Percentiles rank a stretch among this genome's conserved stretches.
phyloP scores from a whole-genome alignment of 2,888 invertebrate species.

The Agrotis clavis region DNA sequence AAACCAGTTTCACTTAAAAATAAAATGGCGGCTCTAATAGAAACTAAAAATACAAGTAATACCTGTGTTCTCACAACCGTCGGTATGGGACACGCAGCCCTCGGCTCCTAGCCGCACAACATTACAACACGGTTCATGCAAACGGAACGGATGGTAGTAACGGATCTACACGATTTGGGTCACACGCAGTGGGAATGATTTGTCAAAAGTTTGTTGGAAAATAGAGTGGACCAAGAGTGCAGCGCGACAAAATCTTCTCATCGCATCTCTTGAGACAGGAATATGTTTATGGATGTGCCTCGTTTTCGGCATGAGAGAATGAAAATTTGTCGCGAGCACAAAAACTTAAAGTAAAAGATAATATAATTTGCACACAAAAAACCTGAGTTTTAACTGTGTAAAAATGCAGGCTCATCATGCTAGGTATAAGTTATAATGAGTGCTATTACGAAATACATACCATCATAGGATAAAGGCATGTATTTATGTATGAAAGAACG shows the following conservation, averaged over 20 bases:
- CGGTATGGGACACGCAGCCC: conserved; percentile 97
- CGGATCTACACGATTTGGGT: conserved; percentile 74
- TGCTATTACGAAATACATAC: too few species aligned
- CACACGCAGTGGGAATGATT: conserved; percentile 69
- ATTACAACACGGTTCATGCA: conserved; percentile 93
- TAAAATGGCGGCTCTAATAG: conserved; percentile 18
- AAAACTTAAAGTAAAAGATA: too few species aligned
- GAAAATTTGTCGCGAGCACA: neutral
- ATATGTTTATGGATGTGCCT: neutral
- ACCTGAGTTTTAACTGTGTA: too few species aligned
- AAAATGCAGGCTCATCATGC: neutral
- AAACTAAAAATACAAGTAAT: conserved; percentile 83
- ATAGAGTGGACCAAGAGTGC: neutral
- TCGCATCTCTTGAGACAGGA: neutral
- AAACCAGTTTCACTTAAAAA: conserved; percentile 31
- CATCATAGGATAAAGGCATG: too few species aligned
- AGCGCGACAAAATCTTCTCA: neutral
- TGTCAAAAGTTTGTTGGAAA: conserved; percentile 65
- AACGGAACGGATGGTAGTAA: conserved; percentile 78
- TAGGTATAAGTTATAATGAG: too few species aligned
- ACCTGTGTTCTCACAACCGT: conserved; percentile 98
- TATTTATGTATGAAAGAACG: too few species aligned
- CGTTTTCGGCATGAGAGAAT: neutral
- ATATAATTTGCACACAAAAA: too few species aligned
- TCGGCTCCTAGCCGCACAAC: conserved; percentile 94